Base-by-base conservation (phyloP, 2,113 vertebrate species). In the Ochotona curzoniae region DNA sequence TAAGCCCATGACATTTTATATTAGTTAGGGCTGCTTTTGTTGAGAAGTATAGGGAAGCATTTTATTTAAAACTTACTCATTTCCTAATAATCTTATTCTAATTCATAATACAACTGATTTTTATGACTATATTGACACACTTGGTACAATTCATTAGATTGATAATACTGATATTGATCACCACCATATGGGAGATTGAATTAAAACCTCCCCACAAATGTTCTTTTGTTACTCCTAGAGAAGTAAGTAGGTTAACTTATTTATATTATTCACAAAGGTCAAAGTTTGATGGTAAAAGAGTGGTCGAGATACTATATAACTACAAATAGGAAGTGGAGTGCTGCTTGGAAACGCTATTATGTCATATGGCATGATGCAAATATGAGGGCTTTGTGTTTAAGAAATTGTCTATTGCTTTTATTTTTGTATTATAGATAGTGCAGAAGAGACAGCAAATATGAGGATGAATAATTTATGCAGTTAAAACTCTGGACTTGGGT, bases 1-100 rank as follows among this genome's bases (percentile, higher is more conserved):
- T 8, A 23, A 64, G 78, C 64, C 28, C 14, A 5, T 70, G 38
- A 63, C 13, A 61, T 88, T 17, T 32, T 67, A 51, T 23, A 32
- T n/a, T 15, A 25, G 7, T 17, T 87, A 78, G 7, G 18, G 7
- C 26, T 83, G 21, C 26, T 71, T 83, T 76, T 51, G 32, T 35
- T 61, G 32, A 18, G 61, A 91, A 83, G n/a, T 30, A 38, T 78
- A 9, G 63, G 28, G 2, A 61, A 54, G 91, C 57, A 81, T 44
- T 44, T 44, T 81, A 67, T 81, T 67, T 74, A 81, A 81, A 86
- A 86, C 15, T 69, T 21, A 49, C 17, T 44, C 15, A 74, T 54
- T 69, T 89, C 83, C 30, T 49, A 20, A 74, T 80, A 69, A 74
- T 94, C 25, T 86, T 89, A 17, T 15, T 85, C 47, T 67, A 90